Evolutionary conservation across 2,888 invertebrate genomes (phyloP), one percentile per base, ranked within the genome.

Genomic region (Drosophila gaucha): DNA sequence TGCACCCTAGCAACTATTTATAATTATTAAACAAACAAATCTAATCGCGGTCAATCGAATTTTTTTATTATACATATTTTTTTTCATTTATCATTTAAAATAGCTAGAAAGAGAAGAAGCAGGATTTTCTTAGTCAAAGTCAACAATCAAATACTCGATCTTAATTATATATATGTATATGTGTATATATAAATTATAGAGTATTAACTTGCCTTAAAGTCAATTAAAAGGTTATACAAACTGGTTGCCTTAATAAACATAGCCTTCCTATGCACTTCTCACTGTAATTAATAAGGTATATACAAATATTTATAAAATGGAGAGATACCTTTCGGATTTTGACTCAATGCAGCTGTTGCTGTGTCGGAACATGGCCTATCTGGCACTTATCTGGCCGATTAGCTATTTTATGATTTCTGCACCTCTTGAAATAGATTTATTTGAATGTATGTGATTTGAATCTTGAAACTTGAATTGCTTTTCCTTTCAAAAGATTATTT

Each of bases 361-460:
- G 35, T 46, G 24, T 2, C 35, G 24, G 4, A 28, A 22, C 46
- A 18, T 14, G 28, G 43, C 24, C 52, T 62, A 44, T 49, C 43
- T 49, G 36, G 3, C 10, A 49, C 22, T 38, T 24, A 36, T 41
- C 22, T 59, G 66, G 22, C 24, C 51, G 66, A 58, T 66, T 59
- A 52, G 35, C 8, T 20, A 6, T 2, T 26, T 30, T 36, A 9
- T 26, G 28, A 30, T 44, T 44, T 10, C 3, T 24, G 24, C 12
- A 36, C 10, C n/a, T 30, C 14, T 18, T 46, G 16, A 62, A 9
- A 30, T 24, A 24, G n/a, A 10, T 36, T 39, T 49, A 47, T 22
- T 52, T 36, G 30, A 38, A 26, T 35, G 10, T 12, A 31, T 28
- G 6, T 24, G 47, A 54, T 63, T 56, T 44, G 14, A 50, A 39